These are phyloP conservation scores for Drosophila stalkeri DNA, from an alignment of 2,888 invertebrate species.

Conservation along the genomic window DNA sequence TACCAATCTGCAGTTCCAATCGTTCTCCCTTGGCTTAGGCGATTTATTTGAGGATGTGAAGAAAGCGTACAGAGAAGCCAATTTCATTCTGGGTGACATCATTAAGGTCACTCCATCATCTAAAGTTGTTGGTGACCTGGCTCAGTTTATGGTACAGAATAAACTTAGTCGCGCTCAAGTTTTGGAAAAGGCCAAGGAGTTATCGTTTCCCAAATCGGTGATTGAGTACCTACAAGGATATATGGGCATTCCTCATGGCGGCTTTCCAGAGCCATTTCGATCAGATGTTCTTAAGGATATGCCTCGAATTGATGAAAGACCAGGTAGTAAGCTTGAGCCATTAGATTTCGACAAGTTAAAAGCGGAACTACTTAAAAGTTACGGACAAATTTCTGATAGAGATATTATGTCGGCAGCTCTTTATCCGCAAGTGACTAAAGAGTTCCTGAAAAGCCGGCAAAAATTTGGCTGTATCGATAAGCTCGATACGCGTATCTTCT, in stretches of 20 bases:
- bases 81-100: conserved; percentile 95
- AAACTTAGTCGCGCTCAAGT: conserved; percentile 94
- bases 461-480: conserved; percentile 98
- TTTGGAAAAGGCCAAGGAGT: conserved; percentile 94
- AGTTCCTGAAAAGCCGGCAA: conserved; percentile 93
- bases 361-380: conserved; percentile 88
- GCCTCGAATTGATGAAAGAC: conserved; percentile 95
- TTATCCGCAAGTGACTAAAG: conserved; percentile 97
- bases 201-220: conserved; percentile 99
- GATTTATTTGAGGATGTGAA: conserved; percentile 99
- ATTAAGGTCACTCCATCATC: conserved; percentile 99
- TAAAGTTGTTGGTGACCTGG: conserved; percentile 99
- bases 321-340: conserved; percentile 93
- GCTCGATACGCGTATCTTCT: conserved; percentile 96
- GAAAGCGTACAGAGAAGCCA: conserved; percentile 97
- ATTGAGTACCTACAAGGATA: conserved; percentile 98
- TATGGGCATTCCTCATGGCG: conserved; percentile 97
- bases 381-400: conserved; percentile 88
- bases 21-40: conserved; percentile 97
- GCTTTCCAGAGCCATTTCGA: conserved; percentile 99
- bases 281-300: conserved; percentile 90
- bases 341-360: conserved; percentile 94
- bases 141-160: conserved; percentile 99
- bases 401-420: conserved; percentile 99
- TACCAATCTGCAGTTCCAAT: conserved; percentile 99